phyloP scores from a whole-genome alignment of 2,113 vertebrate species.

The Grallaria varia region DNA sequence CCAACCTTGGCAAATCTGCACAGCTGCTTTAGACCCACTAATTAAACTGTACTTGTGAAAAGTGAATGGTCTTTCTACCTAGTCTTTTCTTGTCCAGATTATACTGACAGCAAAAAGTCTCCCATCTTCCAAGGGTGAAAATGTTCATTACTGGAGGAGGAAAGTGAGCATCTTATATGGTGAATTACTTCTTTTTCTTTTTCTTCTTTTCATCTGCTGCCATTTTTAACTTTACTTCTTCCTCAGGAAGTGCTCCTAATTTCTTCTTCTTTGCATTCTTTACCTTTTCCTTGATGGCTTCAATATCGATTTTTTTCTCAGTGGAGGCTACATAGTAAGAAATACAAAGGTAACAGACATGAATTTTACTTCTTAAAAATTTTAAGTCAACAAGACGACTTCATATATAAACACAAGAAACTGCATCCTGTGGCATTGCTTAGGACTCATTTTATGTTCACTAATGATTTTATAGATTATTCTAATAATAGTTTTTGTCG shows the following conservation, averaged over 20 bases:
- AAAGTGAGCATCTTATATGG: not conserved
- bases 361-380: not conserved
- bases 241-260: slow-evolving; percentile 87
- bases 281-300: slow-evolving; percentile 90
- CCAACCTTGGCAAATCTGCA: not conserved
- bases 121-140: not conserved
- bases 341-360: not conserved
- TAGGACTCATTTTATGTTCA: not conserved
- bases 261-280: slow-evolving; percentile 93
- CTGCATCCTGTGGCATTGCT: not conserved
- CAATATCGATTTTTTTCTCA: slow-evolving; percentile 89
- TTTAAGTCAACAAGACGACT: not conserved
- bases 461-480: not conserved
- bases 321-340: slow-evolving; percentile 69
- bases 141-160: not conserved
- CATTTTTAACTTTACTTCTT: slow-evolving; percentile 73
- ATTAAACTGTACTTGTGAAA: not conserved
- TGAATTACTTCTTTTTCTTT: slow-evolving; percentile 73
- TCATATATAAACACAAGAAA: not conserved
- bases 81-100: not conserved
- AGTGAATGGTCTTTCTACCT: not conserved
- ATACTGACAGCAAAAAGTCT: not conserved
- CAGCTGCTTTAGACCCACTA: not conserved
- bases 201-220: slow-evolving; percentile 78
- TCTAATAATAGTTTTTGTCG: not conserved